Conservation (phyloP, 1,140 invertebrate genomes). For the Lordiphosa stackelbergi region DNA sequence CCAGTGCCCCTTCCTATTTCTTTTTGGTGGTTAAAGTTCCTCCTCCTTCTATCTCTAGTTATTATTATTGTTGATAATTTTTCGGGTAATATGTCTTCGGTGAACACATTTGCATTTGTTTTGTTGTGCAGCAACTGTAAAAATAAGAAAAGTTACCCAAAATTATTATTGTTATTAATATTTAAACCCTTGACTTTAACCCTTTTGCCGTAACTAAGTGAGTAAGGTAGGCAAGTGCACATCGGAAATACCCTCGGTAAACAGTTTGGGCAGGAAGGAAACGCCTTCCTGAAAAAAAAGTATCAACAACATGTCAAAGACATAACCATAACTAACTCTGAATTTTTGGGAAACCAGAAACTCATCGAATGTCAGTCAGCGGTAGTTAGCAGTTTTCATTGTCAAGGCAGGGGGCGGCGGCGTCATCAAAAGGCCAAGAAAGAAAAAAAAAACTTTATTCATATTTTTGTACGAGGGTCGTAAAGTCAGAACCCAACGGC, state of each 20-base stretch:
- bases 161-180: slow-evolving; percentile 36
- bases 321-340: slow-evolving; percentile 33
- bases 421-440: slow-evolving; percentile 51
- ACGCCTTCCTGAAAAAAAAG: slow-evolving; percentile 11
- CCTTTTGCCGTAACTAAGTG: slow-evolving; percentile 39
- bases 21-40: slow-evolving; percentile 53
- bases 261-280: slow-evolving; percentile 25
- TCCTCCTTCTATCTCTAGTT: slow-evolving; percentile 33
- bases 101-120: slow-evolving; percentile 67
- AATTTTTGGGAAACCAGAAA: slow-evolving; percentile 18
- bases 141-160: slow-evolving; percentile 31
- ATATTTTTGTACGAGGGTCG: slow-evolving; percentile 50
- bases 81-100: slow-evolving; percentile 54
- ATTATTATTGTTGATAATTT: slow-evolving; percentile 54
- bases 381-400: slow-evolving; percentile 70
- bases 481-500: slow-evolving; percentile 16
- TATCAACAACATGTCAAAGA: slow-evolving; percentile 13
- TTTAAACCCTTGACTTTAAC: slow-evolving; percentile 71
- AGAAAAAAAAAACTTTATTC: slow-evolving; percentile 50
- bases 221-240: slow-evolving; percentile 46
- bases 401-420: slow-evolving; percentile 64
- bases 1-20: slow-evolving; percentile 15
- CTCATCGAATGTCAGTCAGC: slow-evolving; percentile 42
- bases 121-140: slow-evolving; percentile 38
- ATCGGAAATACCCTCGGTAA: slow-evolving; percentile 58